These are phyloP conservation scores for Caenorhabditis sinica DNA, from an alignment of 2,888 invertebrate species.

Conservation along the genomic window DNA sequence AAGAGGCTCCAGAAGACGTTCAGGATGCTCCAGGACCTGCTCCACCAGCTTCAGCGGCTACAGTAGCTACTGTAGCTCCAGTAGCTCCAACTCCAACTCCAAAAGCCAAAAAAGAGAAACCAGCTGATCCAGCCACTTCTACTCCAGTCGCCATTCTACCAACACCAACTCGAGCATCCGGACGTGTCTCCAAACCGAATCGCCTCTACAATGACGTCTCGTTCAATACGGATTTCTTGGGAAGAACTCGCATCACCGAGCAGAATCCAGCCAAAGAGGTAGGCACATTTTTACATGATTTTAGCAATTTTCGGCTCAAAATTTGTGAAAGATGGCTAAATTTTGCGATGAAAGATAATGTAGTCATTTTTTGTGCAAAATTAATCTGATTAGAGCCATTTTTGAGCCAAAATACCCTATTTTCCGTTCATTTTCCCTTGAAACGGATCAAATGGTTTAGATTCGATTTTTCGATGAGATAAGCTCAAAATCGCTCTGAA, in stretches of 20 bases:
- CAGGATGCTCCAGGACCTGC: background rate
- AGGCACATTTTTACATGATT: background rate
- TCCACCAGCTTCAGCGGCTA: background rate
- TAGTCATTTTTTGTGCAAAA: too few species aligned
- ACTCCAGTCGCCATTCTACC: background rate
- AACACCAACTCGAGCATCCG: slow-evolving; percentile 35
- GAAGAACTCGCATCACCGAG: slow-evolving; percentile 30
- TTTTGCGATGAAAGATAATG: too few species aligned
- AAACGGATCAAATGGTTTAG: too few species aligned
- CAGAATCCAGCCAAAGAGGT: slow-evolving; percentile 48
- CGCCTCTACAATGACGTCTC: slow-evolving; percentile 44
- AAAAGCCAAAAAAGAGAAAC: background rate
- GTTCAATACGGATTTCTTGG: slow-evolving; percentile 48
- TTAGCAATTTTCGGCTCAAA: too few species aligned
- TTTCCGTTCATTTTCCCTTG: too few species aligned
- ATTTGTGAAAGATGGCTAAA: too few species aligned
- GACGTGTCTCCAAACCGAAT: slow-evolving; percentile 62
- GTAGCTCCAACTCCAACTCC: background rate
- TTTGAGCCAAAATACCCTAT: too few species aligned
- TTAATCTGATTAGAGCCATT: too few species aligned
- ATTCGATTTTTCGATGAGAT: too few species aligned
- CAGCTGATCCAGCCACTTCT: background rate
- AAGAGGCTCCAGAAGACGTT: background rate
- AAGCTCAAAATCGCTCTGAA: too few species aligned
- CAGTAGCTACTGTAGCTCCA: background rate